Base-by-base conservation (phyloP, 2,113 vertebrate species). In the Brachyhypopomus gauderio region DNA sequence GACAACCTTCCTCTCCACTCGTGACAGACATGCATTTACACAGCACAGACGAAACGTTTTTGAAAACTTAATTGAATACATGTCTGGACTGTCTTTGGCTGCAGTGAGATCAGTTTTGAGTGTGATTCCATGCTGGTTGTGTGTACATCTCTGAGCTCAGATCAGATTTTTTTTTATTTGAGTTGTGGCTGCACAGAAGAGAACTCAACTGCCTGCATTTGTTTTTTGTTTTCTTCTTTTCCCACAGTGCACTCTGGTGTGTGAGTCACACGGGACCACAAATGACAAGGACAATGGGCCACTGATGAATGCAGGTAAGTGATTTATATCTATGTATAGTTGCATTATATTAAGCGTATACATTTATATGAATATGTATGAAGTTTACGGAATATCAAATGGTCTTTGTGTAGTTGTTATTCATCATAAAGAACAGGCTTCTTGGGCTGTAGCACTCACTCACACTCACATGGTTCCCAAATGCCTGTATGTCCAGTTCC, bases 261-360 rank as follows among this genome's bases (percentile, higher is more conserved):
- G 87, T 88, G 97, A 97, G 75, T 94, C 94, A 4, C 89, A 93
- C 27, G 92, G 94, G 82, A 90, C 88, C 62, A 38, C 89, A 74
- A 90, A 87, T 4, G 90, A 93, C 62, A 95, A 92, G 88, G 97
- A 97, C 86, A 94, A 91, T 83, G 89, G 92, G 58, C 94, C 93
- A n/a, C 93, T 95, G 38, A 90, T 98, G 87, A 96, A 95, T 27
- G 92, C 96, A 82, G 96, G 98, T 99, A 93, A 72, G 91, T 85
- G 25, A 75, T 56, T 30, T 56, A 52, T 27, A 56, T 55, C 4
- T 25, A 20, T 38, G 1, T 14, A 8, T 20, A 12, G 1, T 34
- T 20, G 17, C 45, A 14, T 30, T 30, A 30, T 30, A 30, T 30
- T 30, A 30, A 30, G 30, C 30, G 30, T 30, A 30, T 30, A 30